These are phyloP conservation scores for Sthenelais limicola DNA, from an alignment of 2,888 invertebrate species.

Conservation along the genomic window DNA sequence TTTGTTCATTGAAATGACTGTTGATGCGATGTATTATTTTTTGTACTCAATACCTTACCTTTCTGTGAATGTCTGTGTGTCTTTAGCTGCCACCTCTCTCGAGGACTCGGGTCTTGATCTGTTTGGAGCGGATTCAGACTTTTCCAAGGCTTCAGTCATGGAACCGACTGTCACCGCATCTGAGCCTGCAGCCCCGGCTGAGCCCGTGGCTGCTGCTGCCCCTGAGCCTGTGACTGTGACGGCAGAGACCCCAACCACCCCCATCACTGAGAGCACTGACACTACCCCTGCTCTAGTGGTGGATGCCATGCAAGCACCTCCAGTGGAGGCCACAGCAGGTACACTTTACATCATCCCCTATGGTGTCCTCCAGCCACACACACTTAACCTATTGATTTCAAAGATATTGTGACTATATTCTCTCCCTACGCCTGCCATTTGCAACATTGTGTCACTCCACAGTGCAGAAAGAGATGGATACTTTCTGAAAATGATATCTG, in stretches of 20 bases:
- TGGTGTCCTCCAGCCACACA: too few species aligned
- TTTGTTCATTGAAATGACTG: too few species aligned
- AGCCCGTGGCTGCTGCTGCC: not conserved
- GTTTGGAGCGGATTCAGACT: constrained; percentile 24
- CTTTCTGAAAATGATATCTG: too few species aligned
- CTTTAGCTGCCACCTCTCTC: not conserved
- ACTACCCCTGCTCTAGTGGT: not conserved
- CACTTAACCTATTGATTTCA: too few species aligned
- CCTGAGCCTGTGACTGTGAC: too few species aligned
- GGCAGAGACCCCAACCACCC: not conserved
- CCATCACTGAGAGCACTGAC: not conserved
- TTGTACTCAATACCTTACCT: constrained; percentile 17
- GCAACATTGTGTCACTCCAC: too few species aligned
- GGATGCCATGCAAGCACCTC: not conserved
- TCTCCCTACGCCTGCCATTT: too few species aligned
- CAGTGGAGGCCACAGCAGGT: not conserved
- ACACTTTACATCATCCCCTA: too few species aligned
- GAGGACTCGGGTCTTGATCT: constrained; percentile 20
- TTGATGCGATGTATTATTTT: too few species aligned
- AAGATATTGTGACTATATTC: too few species aligned
- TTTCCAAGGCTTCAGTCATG: constrained; percentile 2
- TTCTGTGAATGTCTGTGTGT: too few species aligned
- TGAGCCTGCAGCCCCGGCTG: not conserved
- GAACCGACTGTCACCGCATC: constrained; percentile 6
- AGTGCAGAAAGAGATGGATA: too few species aligned